A percentile compares a stretch with the other conserved stretches of the same genome.
Evolutionary conservation across 2,888 invertebrate species (phyloP).

Genomic region (Macrosiphum euphorbiae): DNA sequence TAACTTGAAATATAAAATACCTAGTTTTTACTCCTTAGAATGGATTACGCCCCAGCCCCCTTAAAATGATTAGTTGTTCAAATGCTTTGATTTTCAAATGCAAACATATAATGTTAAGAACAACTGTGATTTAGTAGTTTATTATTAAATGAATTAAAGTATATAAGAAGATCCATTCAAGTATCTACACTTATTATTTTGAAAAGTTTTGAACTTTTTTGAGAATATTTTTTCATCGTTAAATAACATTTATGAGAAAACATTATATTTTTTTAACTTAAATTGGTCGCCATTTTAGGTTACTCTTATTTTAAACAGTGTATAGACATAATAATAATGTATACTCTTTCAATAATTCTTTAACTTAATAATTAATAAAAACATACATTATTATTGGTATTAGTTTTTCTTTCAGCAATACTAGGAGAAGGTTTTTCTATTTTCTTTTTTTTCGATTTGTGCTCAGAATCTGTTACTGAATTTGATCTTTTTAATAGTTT

Average conservation of each 20-base stretch:
- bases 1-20: too few species aligned
- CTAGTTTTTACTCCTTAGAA: too few species aligned
- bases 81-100: not conserved
- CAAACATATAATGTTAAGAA: not conserved
- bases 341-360: not conserved
- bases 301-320: not conserved
- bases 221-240: not conserved
- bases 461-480: not conserved
- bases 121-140: not conserved
- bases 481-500: conserved; percentile 26
- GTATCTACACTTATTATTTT: not conserved
- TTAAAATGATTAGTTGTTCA: not conserved
- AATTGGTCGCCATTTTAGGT: not conserved
- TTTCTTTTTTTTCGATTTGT: conserved; percentile 28
- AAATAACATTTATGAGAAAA: not conserved
- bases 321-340: not conserved
- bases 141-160: not conserved
- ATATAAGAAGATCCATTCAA: not conserved
- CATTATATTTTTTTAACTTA: not conserved
- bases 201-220: not conserved
- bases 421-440: not conserved
- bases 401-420: not conserved
- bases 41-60: too few species aligned
- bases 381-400: conserved; percentile 1
- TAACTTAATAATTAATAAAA: not conserved